Evolutionary conservation across 2,113 vertebrate species (phyloP).

Genomic region (Erpornis zantholeuca): DNA sequence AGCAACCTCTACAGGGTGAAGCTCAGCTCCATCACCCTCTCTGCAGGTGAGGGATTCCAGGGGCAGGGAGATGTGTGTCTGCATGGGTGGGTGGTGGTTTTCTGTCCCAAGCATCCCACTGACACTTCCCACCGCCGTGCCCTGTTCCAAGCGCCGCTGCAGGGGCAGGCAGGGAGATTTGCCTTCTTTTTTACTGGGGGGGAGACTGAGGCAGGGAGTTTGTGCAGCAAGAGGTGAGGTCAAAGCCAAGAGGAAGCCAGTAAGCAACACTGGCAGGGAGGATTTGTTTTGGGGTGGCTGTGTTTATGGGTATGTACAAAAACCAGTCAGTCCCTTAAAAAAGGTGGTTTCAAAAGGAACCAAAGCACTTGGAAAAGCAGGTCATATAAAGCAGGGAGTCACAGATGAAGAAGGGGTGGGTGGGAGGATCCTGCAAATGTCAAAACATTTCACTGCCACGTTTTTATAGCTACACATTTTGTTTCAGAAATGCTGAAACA

Average conservation of each 20-base stretch:
- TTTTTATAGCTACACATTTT: slow-evolving; percentile 36
- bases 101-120: neutral
- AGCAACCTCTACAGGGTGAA: slow-evolving; percentile 98
- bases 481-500: slow-evolving; percentile 29
- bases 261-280: fast-evolving
- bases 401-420: slow-evolving; percentile 37
- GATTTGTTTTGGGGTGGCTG: neutral
- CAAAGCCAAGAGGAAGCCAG: neutral
- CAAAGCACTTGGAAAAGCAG: neutral
- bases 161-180: neutral
- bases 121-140: neutral
- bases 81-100: neutral
- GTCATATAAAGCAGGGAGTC: neutral
- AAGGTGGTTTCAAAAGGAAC: neutral
- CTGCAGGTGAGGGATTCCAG: slow-evolving; percentile 81
- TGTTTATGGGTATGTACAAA: fast-evolving
- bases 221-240: neutral
- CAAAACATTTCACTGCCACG: slow-evolving; percentile 40
- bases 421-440: slow-evolving; percentile 20
- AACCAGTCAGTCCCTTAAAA: neutral
- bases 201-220: neutral
- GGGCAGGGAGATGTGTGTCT: fast-evolving
- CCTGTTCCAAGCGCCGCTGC: neutral
- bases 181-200: neutral
- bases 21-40: slow-evolving; percentile 93